Conservation (phyloP, 2,113 vertebrate genomes). For the Oreochromis aureus region DNA sequence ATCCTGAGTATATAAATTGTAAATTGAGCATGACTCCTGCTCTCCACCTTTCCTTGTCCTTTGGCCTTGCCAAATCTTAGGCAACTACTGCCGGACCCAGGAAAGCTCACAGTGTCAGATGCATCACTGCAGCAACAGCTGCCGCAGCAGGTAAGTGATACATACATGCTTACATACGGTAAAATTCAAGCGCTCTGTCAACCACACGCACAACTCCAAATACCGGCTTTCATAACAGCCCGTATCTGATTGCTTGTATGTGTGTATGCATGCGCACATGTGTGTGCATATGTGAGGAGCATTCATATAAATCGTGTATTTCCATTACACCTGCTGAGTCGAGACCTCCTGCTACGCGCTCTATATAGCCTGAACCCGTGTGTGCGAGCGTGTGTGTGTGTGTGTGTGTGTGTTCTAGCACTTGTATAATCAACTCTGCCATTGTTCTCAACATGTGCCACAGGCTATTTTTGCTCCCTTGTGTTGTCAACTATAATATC, state of each 20-base stretch:
- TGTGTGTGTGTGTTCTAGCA: conserved; percentile 2
- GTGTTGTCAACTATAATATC: conserved; percentile 59
- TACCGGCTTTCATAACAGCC: neutral
- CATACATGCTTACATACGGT: neutral
- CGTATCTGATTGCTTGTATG: neutral
- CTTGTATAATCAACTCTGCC: conserved; percentile 48
- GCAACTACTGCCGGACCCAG: neutral
- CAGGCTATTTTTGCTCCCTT: conserved; percentile 54
- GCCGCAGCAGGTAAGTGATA: conserved; percentile 21
- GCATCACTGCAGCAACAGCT: conserved; percentile 33
- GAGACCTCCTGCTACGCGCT: neutral
- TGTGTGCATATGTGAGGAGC: neutral
- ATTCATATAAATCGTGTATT: conserved; percentile 4
- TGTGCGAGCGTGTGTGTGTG: neutral
- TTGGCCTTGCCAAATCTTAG: neutral
- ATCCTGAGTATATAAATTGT: neutral
- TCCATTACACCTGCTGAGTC: neutral
- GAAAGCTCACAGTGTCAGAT: conserved; percentile 12
- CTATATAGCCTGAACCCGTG: neutral
- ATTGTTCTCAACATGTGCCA: conserved; percentile 42
- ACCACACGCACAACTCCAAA: neutral
- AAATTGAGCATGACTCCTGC: neutral
- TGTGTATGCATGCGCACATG: neutral
- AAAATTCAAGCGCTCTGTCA: neutral
- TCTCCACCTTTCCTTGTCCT: neutral